Conservation (phyloP, 1,140 invertebrate species). For the Subanguina moxae region DNA sequence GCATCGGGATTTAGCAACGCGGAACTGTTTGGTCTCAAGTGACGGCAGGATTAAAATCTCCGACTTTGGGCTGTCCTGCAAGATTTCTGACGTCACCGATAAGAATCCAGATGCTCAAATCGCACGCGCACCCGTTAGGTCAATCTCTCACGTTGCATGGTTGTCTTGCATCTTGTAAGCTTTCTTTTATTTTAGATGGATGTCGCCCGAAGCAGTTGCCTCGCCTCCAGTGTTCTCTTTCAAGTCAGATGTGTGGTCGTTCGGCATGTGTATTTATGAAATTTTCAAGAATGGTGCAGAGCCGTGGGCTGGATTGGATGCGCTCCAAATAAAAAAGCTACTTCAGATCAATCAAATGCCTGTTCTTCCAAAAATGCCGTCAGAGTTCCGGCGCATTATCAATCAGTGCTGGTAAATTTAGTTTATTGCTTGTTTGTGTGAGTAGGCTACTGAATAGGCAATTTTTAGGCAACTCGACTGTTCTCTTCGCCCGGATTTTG, state of each 20-base stretch:
- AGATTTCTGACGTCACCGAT: constrained; percentile 65
- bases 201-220: constrained; percentile 92
- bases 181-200: constrained; percentile 80
- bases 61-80: constrained; percentile 88
- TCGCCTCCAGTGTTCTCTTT: constrained; percentile 30
- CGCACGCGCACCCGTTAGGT: constrained; percentile 54
- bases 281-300: constrained; percentile 50
- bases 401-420: too few species aligned
- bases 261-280: constrained; percentile 61
- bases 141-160: constrained; percentile 77
- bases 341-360: not conserved
- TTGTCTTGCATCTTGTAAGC: constrained; percentile 69
- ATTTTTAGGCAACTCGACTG: too few species aligned
- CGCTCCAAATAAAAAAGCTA: constrained; percentile 5
- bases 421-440: too few species aligned
- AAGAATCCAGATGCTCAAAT: constrained; percentile 1
- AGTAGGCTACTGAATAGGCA: too few species aligned
- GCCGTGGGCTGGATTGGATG: constrained; percentile 34
- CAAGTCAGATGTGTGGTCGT: constrained; percentile 60
- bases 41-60: constrained; percentile 74
- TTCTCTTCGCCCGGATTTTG: too few species aligned
- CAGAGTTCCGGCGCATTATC: too few species aligned
- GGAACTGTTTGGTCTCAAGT: constrained; percentile 17
- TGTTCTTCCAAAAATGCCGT: not conserved
- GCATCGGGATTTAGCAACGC: constrained; percentile 75